These are phyloP conservation scores for Heliconius aoede DNA, from an alignment of 2,888 invertebrate genomes.

Conservation along the genomic window DNA sequence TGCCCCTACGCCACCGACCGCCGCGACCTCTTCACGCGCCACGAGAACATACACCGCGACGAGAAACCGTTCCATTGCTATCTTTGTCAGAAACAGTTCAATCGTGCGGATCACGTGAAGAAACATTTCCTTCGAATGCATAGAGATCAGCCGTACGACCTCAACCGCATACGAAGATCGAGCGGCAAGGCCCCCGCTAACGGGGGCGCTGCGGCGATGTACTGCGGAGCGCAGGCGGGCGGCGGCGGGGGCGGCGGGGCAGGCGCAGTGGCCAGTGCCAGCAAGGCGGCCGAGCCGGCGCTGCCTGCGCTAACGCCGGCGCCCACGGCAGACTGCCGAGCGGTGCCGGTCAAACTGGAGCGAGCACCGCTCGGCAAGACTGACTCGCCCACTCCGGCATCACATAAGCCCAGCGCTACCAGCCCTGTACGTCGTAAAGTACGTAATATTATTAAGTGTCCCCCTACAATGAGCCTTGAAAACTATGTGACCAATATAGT, in stretches of 20 bases:
- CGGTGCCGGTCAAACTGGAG: conserved; percentile 68
- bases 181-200: conserved; percentile 70
- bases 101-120: conserved; percentile 96
- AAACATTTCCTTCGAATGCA: conserved; percentile 97
- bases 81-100: conserved; percentile 95
- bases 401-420: conserved; percentile 69
- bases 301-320: conserved; percentile 52
- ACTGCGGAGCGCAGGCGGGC: conserved; percentile 51
- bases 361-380: conserved; percentile 70
- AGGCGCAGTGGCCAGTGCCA: conserved; percentile 70
- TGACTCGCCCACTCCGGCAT: conserved; percentile 56
- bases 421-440: conserved; percentile 86
- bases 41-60: conserved; percentile 96
- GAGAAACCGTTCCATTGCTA: conserved; percentile 97
- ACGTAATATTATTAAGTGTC: conserved; percentile 8
- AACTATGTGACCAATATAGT: not conserved
- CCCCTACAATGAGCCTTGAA: not conserved
- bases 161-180: conserved; percentile 90
- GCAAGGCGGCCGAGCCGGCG: conserved; percentile 52
- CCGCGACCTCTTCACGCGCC: conserved; percentile 94
- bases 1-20: conserved; percentile 97
- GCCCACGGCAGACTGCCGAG: conserved; percentile 51
- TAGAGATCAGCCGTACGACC: conserved; percentile 93
- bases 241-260: conserved; percentile 80
- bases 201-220: conserved; percentile 53